Percentiles rank a stretch among this genome's conserved stretches.
Conservation (phyloP, 2,888 invertebrate genomes). For the Dicyrtoma fusca region DNA sequence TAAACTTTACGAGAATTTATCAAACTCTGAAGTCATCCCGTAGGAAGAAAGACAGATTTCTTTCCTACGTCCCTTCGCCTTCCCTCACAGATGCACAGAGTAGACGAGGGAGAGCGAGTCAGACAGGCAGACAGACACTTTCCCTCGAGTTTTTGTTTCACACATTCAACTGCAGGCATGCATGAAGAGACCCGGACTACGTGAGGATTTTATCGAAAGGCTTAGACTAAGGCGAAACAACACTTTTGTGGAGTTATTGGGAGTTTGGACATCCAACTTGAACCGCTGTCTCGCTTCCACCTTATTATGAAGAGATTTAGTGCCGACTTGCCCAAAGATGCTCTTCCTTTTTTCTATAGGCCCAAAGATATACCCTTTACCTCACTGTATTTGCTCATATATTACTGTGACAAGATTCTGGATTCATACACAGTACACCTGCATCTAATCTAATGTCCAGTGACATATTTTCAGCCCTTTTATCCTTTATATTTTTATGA, state of each 20-base stretch:
- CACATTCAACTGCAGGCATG: slow-evolving; percentile 31
- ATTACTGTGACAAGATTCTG: no score
- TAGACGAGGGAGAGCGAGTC: background rate
- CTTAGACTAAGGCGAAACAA: slow-evolving; percentile 19
- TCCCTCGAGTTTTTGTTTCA: slow-evolving; percentile 27
- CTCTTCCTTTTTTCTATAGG: no score
- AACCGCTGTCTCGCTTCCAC: background rate
- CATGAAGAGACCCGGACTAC: slow-evolving; percentile 23
- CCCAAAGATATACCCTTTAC: no score
- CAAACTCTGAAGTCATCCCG: slow-evolving; percentile 17
- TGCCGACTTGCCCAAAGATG: no score
- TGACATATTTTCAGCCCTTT: no score
- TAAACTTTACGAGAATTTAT: slow-evolving; percentile 22
- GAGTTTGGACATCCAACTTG: slow-evolving; percentile 15
- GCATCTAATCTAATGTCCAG: no score
- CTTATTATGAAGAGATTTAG: slow-evolving; percentile 7
- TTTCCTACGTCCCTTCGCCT: background rate
- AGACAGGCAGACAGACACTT: background rate
- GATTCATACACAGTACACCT: no score
- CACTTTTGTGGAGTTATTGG: slow-evolving; percentile 8
- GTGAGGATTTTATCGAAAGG: slow-evolving; percentile 17
- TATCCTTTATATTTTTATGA: no score
- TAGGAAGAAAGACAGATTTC: slow-evolving; percentile 14
- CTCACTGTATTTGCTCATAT: no score
- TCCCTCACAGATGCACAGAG: background rate